Evolutionary conservation across 2,113 vertebrate genomes (phyloP), one percentile per base, ranked within the genome.

Genomic region (Leuciscus idus): DNA sequence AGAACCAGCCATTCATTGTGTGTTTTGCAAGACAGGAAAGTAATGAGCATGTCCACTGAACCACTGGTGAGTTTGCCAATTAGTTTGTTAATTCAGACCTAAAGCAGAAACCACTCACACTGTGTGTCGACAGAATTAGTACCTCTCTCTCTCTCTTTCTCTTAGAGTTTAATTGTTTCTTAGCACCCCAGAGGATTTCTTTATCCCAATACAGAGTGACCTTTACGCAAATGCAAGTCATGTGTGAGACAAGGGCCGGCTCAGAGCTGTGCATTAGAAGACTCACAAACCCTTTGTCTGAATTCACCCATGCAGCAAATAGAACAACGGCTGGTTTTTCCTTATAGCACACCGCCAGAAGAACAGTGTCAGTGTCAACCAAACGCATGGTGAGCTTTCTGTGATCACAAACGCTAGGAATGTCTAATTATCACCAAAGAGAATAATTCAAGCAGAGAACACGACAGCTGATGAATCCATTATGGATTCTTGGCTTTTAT

Each of bases 281-380:
- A 73, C 11, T 72, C 48, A 28, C 48, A 83, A 73, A 73, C 19
- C 46, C 46, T 82, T 82, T 66, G 39, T 82, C 62, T 21, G 86
- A 87, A 92, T 90, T 88, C 92, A 92, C 79, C 92, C 90, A 93
- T 93, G 94, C 94, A 92, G 90, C 86, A 92, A 94, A 93, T 92
- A 55, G 90, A 92, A 93, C 90, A 74, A 93, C 91, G 87, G 90
- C 90, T 52, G 30, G 3, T 39, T 83, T 77, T 83, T 23, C 64
- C 39, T 82, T 78, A 75, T 55, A 72, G 28, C 26, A 87, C 86
- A 91, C 86, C 48, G 75, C 43, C 52, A 55, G 86, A 92, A 84
- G 81, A 39, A 39, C 81, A 86, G 85, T 84, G 84, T 88, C 88
- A 88, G 36, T 66, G 80, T 81, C 80, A 76, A 52, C 46, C 13